phyloP scores from a whole-genome alignment of 2,797 vertebrate species.

The Threskiornis aethiopicus region DNA sequence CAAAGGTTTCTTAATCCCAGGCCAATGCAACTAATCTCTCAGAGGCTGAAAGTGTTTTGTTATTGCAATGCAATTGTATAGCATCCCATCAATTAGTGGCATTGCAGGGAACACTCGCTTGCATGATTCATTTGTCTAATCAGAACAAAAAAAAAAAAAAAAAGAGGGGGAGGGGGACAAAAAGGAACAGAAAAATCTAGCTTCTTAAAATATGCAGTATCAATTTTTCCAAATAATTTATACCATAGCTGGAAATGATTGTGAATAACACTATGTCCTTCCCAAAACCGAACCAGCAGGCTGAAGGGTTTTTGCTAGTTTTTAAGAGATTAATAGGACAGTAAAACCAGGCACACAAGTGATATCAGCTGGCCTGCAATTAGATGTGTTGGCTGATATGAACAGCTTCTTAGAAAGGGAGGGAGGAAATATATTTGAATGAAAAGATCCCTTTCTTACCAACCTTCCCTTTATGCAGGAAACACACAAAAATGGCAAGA shows the following conservation, averaged over 20 bases:
- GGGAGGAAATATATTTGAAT: background rate
- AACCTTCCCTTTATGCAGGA: background rate
- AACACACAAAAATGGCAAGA: background rate
- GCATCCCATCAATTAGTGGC: conserved; percentile 75
- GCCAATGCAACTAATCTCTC: conserved; percentile 76
- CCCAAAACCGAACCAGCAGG: background rate
- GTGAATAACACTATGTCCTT: conserved; percentile 23
- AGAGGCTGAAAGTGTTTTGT: conserved; percentile 71
- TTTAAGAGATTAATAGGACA: background rate
- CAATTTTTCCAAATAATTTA: conserved; percentile 44
- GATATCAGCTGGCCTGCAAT: background rate
- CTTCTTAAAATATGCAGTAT: conserved; percentile 26
- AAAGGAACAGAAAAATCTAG: background rate
- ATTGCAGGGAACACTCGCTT: conserved; percentile 62
- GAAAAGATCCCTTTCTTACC: background rate
- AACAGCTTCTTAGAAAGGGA: background rate
- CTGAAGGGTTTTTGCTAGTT: background rate
- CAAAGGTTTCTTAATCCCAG: conserved; percentile 80
- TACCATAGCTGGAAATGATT: background rate
- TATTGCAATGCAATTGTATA: conserved; percentile 72
- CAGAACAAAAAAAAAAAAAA: background rate
- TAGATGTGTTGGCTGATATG: background rate
- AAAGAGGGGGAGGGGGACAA: background rate
- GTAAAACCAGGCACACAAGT: background rate
- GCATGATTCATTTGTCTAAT: conserved; percentile 68